Conservation (phyloP, 2,797 vertebrate species). For the Alectoris magna region DNA sequence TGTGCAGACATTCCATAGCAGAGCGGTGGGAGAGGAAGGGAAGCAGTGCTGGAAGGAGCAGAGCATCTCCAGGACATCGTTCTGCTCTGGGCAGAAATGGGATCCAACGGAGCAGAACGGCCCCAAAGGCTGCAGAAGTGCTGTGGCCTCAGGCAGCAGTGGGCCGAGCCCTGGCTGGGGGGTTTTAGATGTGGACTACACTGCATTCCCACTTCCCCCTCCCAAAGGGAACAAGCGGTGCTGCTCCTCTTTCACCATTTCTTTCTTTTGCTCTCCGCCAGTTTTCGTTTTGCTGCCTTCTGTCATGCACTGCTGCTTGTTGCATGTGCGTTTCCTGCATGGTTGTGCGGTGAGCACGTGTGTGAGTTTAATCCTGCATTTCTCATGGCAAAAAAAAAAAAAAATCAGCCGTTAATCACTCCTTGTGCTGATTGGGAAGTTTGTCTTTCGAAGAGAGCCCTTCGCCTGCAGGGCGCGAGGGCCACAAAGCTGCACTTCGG, state of each 20-base stretch:
- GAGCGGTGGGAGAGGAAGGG: accelerated
- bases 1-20: background rate
- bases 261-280: background rate
- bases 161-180: background rate
- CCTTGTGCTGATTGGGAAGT: background rate
- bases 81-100: background rate
- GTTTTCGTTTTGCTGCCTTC: background rate
- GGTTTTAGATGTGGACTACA: constrained; percentile 34
- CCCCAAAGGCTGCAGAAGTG: accelerated
- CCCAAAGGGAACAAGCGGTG: background rate
- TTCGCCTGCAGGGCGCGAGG: accelerated
- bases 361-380: background rate
- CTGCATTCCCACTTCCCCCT: background rate
- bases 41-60: background rate
- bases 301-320: background rate
- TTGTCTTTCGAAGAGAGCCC: background rate
- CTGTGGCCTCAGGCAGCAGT: background rate
- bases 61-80: accelerated
- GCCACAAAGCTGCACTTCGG: accelerated
- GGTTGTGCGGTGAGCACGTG: background rate
- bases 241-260: background rate
- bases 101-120: accelerated
- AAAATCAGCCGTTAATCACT: background rate
- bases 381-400: background rate
- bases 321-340: constrained; percentile 53